Evolutionary conservation across 2,888 invertebrate species (phyloP), one percentile per base, ranked within the genome.

Genomic region (Schizotus pectinicornis): DNA sequence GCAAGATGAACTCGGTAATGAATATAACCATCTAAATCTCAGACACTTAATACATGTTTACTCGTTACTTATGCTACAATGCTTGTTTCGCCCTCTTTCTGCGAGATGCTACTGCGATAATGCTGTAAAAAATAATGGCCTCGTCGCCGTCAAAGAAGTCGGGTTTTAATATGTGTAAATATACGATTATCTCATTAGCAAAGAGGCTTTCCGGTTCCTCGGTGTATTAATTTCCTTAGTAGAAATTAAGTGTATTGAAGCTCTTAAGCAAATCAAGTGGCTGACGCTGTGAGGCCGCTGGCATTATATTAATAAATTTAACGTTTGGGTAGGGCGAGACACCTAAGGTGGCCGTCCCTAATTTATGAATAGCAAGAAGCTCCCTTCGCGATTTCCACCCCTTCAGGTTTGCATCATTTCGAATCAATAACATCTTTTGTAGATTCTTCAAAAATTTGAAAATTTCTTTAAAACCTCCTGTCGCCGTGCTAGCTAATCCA

Each of bases 221-320:
- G 65, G 67, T 67, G 68, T 75, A 75, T 77, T 77, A 78, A 78
- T 78, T 78, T 78, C 77, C 77, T 77, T 76, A 74, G 70, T 73
- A 73, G 72, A 69, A 72, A 75, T 76, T 75, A 77, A 77, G 75
- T 75, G 73, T 74, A 75, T 77, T 75, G 74, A 70, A 70, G 75
- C 77, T 78, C 77, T 77, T 77, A 78, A 71, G 76, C 73, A 78
- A 77, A 78, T 78, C 76, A 75, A 77, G 71, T 71, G 67, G 64
- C 68, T 73, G 70, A 75, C 77, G 76, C 74, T 72, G 69, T 57
- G 62, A 67, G 57, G 54, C 60, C 65, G 60, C 67, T 65, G 63
- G 65, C 67, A 67, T 65, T 67, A 68, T 68, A 71, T 74, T 72
- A 70, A 72, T 74, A 74, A 73, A 73, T 69, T 67, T 60, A 66